Evolutionary conservation across 1,140 invertebrate genomes (phyloP), one percentile per base, ranked within the genome.

Genomic region (Drosophila paulistorum): DNA sequence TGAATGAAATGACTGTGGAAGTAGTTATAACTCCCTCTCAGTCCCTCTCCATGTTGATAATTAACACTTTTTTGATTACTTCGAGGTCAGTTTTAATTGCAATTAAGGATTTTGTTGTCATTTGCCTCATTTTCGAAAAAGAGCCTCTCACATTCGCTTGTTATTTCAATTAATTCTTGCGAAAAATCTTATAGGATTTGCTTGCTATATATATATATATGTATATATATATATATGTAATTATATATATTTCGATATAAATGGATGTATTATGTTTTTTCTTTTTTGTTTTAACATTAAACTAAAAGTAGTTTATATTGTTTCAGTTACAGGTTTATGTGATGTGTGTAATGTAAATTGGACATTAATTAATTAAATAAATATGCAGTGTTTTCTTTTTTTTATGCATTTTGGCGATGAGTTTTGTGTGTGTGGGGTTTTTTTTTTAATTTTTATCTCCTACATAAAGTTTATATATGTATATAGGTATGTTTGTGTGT

Each of bases 331-430:
- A 42, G 45, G 54, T 42, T 37, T 57, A 48, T 26, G 39, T 41
- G 35, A 60, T 64, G 14, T 77, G 48, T 61, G 65, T 70, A 81
- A 79, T 87, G 79, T 71, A 79, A 87, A 87, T 73, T 70, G 76
- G 63, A 66, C 51, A 72, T 71, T 65, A 85, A 75, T 85, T 74
- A 65, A 68, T 33, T 87, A 79, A 86, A 87, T 79, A 87, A 86
- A 87, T 79, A 79, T 54, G 73, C 13, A 51, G 60, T 33, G n/a
- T 55, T 65, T 30, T 11, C 4, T 39, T 39, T 39, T 39, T 39
- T 39, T 39, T 42, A 65, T 60, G 41, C 54, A 23, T 42, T 48
- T 54, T 17, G 45, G 70, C 70, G 73, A 62, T 63, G 69, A 58
- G 63, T 60, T 48, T 72, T 63, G 42, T 76, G 33, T 60, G 55